Evolutionary conservation across 2,113 vertebrate genomes (phyloP), one percentile per base, ranked within the genome.

Genomic region (Myanophis thanlyinensis): DNA sequence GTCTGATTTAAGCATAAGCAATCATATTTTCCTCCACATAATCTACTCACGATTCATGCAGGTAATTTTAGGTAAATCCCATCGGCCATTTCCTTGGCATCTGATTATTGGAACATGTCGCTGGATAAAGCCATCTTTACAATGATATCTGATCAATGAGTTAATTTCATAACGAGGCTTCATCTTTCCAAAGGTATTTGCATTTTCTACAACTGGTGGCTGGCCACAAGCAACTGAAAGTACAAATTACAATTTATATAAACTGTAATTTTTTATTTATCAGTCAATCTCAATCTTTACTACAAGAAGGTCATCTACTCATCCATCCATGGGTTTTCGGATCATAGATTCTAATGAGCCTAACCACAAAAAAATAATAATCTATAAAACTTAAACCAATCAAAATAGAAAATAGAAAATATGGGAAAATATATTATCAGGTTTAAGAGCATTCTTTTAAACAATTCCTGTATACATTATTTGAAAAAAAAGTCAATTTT

Each of bases 131-230:
- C 99, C 99, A 15, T 97, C 97, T 93, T 97, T 98, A 97, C 99
- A 99, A 96, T 99, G 98, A 95, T 99, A 99, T 97, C 99, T 98
- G 95, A 99, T 98, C 93, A 99, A 96, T 0, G 99, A 98, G 97
- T 99, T 99, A 95, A 99, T 98, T 98, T 99, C 99, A 85, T 99
- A 99, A 89, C 98, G 97, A 73, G 98, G 98, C 51, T 98, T 98
- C 96, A 98, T 97, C 96, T 97, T 98, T 73, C 99, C 99, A 94
- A 99, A 99, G 54, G 99, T 98, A 93, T 97, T 98, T 0, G 99
- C 99, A 0, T 99, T 99, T 96, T 99, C 98, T 96, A 99, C 99
- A 3, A 98, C 93, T 56, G 99, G 99, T 93, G 99, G 99, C 91
- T 99, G 99, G 90, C 97, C 99, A 35, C 99, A 99, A 90, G 98